These are phyloP conservation scores for Pipistrellus pygmaeus DNA, from an alignment of 2,797 vertebrate species.

Conservation along the genomic window DNA sequence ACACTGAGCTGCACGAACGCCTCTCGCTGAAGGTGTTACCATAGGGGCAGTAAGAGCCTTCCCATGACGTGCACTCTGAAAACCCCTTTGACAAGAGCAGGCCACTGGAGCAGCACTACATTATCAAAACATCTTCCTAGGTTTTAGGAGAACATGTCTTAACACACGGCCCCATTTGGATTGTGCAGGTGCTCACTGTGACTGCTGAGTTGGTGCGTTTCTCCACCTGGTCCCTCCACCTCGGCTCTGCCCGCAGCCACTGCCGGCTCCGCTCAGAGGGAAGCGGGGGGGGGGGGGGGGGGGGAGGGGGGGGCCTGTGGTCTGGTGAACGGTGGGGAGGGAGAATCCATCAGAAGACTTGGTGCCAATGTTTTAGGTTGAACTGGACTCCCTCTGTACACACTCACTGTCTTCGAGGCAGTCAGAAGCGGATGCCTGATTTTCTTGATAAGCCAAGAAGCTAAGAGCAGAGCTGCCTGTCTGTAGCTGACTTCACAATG, in stretches of 20 bases:
- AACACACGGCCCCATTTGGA: neutral
- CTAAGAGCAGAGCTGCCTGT: neutral
- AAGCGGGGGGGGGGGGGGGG: slow-evolving; percentile 11
- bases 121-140: slow-evolving; percentile 9
- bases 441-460: neutral
- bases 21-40: slow-evolving; percentile 55
- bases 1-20: slow-evolving; percentile 60
- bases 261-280: neutral
- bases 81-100: neutral
- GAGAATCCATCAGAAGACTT: neutral
- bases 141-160: neutral
- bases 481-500: neutral
- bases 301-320: neutral
- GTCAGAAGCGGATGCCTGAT: neutral
- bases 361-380: neutral
- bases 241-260: neutral
- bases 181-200: neutral
- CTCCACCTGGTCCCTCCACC: neutral
- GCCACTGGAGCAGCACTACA: neutral
- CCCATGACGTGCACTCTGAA: neutral
- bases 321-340: neutral
- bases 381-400: neutral
- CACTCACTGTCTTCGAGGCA: neutral
- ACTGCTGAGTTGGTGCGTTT: neutral
- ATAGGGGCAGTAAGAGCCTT: neutral